phyloP scores from a whole-genome alignment of 92 coral and sea anemone species.

The Porites evermanni region DNA sequence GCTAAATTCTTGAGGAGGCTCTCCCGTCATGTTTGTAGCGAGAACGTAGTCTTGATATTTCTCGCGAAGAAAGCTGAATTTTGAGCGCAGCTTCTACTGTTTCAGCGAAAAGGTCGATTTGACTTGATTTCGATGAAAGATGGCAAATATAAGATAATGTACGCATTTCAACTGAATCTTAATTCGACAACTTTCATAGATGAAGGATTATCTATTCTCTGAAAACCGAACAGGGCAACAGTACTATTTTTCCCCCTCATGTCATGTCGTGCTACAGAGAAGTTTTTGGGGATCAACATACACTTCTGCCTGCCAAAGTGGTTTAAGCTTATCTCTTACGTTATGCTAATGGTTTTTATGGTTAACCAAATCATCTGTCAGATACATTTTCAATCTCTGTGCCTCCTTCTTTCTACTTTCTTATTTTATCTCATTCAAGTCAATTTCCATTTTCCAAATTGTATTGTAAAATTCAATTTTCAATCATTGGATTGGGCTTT shows the following conservation, averaged over 20 bases:
- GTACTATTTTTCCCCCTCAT: not conserved
- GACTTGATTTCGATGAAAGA: not conserved
- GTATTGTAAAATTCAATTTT: no score
- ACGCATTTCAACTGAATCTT: not conserved
- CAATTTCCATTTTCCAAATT: no score
- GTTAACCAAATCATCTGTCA: no score
- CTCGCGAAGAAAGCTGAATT: not conserved
- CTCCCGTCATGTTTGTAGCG: not conserved
- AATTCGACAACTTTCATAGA: not conserved
- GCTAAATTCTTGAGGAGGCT: no score
- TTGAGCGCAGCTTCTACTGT: not conserved
- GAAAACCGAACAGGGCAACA: no score
- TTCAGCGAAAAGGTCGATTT: not conserved
- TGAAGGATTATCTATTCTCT: constrained; percentile 7
- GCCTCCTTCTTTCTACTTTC: not conserved
- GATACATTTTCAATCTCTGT: no score
- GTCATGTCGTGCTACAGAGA: no score
- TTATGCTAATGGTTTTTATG: no score
- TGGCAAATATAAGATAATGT: not conserved
- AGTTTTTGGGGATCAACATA: no score
- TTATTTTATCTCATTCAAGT: not conserved
- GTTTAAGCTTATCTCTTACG: no score
- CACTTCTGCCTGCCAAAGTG: no score
- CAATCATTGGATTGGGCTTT: no score
- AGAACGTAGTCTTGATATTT: not conserved